phyloP scores from a whole-genome alignment of 2,113 vertebrate species.

The Excalfactoria chinensis region DNA sequence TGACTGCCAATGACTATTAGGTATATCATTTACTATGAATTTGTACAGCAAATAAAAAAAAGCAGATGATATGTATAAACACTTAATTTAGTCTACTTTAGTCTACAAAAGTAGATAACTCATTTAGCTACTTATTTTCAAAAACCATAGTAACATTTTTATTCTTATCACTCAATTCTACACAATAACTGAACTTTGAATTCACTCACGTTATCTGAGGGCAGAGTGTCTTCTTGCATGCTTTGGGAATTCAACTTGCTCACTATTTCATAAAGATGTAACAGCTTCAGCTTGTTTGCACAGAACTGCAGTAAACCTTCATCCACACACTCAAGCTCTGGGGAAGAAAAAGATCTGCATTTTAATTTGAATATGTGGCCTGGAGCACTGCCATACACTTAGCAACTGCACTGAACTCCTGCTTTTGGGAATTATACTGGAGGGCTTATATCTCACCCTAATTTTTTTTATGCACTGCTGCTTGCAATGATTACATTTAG shows the following conservation, averaged over 20 bases:
- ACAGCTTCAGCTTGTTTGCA: conserved; percentile 85
- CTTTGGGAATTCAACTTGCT: conserved; percentile 79
- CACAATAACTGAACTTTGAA: background rate
- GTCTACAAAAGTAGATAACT: background rate
- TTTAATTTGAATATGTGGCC: background rate
- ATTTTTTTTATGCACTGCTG: background rate
- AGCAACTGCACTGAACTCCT: background rate
- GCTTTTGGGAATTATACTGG: background rate
- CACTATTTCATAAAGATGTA: conserved; percentile 91
- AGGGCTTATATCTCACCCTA: background rate
- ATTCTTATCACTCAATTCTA: background rate
- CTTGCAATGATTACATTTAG: background rate
- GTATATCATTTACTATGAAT: background rate
- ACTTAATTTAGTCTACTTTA: background rate
- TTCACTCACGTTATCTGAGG: conserved; percentile 80
- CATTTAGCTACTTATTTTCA: background rate
- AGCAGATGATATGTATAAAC: background rate
- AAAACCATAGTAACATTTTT: background rate
- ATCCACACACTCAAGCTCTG: conserved; percentile 90
- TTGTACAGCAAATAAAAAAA: background rate
- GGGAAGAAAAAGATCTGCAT: conserved; percentile 4
- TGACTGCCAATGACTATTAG: background rate
- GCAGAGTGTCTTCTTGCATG: conserved; percentile 44
- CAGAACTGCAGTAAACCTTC: conserved; percentile 89
- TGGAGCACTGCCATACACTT: background rate